phyloP scores from a whole-genome alignment of 2,113 vertebrate species.

The Lipotes vexillifer region DNA sequence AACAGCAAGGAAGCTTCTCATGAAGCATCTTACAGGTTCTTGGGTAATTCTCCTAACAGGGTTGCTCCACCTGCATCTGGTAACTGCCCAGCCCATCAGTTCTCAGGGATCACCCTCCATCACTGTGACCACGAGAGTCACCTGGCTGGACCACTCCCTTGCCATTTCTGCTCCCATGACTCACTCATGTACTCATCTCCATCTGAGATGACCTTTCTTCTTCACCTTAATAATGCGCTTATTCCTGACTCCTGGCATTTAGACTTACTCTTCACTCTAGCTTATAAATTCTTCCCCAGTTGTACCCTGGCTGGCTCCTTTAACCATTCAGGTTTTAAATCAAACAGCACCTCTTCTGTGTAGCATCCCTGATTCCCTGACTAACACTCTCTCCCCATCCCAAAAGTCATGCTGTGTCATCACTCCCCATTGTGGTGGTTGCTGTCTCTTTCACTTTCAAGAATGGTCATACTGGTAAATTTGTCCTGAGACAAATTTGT shows the following conservation, averaged over 20 bases:
- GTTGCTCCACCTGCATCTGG: not conserved
- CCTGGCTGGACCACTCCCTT: not conserved
- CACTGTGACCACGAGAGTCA: not conserved
- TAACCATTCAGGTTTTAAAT: not conserved
- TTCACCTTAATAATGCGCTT: not conserved
- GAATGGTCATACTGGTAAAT: not conserved
- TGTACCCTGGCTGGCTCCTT: not conserved
- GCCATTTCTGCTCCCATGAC: not conserved
- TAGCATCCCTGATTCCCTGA: not conserved
- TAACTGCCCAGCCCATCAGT: not conserved
- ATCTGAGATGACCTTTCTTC: not conserved
- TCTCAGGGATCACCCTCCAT: not conserved
- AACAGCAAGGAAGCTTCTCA: not conserved
- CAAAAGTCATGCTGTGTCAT: accelerated
- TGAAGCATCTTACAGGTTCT: not conserved
- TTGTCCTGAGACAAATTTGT: not conserved
- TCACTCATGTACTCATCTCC: not conserved
- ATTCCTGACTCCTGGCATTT: not conserved
- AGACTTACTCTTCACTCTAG: not conserved
- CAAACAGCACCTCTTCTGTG: not conserved
- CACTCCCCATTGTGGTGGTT: not conserved
- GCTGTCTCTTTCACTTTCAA: not conserved
- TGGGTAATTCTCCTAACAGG: not conserved
- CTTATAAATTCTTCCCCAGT: not conserved
- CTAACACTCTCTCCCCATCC: not conserved